Evolutionary conservation across 2,888 invertebrate species (phyloP).

Genomic region (Melangyna quadrimaculata): DNA sequence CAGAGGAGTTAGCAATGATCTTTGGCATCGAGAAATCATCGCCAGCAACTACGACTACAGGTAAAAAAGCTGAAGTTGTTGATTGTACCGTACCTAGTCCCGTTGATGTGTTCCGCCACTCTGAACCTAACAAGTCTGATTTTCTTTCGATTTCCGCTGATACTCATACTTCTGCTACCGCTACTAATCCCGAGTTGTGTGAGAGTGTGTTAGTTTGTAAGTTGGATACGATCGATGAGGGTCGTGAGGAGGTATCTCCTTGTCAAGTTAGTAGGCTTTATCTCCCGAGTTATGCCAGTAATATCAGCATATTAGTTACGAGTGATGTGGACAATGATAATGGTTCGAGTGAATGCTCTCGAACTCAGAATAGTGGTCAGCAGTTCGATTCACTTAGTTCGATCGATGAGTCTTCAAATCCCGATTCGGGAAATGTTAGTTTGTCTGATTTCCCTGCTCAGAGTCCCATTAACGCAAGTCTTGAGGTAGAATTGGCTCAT

Average conservation of each 20-base stretch:
- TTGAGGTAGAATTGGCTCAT: constrained; percentile 76
- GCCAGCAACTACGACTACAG: constrained; percentile 74
- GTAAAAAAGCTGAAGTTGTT: constrained; percentile 72
- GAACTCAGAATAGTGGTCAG: constrained; percentile 20
- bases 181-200: constrained; percentile 70
- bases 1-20: constrained; percentile 85
- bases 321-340: constrained; percentile 57
- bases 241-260: constrained; percentile 36
- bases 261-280: constrained; percentile 47
- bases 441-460: constrained; percentile 78
- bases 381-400: constrained; percentile 78
- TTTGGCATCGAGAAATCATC: constrained; percentile 82
- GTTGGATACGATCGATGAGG: constrained; percentile 77
- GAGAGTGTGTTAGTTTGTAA: constrained; percentile 75
- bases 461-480: constrained; percentile 74
- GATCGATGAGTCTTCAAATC: constrained; percentile 78
- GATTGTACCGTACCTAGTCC: constrained; percentile 66
- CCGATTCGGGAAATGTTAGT: constrained; percentile 80
- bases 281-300: constrained; percentile 77
- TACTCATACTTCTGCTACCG: constrained; percentile 72
- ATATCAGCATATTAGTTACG: constrained; percentile 77
- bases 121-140: constrained; percentile 67
- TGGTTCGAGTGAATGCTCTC: not conserved
- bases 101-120: constrained; percentile 67
- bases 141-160: constrained; percentile 61